Percentiles rank a stretch among this genome's conserved stretches.
Conservation (phyloP, 2,888 invertebrate genomes). For the Aspidapion aeneum region DNA sequence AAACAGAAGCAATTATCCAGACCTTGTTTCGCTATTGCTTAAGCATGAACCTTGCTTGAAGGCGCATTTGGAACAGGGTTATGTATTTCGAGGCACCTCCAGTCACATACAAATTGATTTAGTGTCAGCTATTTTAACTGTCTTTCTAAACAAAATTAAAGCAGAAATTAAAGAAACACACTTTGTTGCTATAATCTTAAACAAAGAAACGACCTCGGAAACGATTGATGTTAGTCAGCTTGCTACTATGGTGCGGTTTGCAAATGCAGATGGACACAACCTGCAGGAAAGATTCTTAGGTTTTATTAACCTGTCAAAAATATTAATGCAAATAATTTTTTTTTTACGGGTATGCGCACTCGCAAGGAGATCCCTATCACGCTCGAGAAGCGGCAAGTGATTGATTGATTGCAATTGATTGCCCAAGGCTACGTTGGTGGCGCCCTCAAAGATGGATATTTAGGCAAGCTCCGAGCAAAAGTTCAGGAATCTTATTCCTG, state of each 20-base stretch:
- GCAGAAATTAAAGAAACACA: slow-evolving; percentile 27
- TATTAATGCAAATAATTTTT: slow-evolving; percentile 27
- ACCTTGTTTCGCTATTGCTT: too few species aligned
- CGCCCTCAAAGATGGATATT: slow-evolving; percentile 22
- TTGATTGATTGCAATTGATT: too few species aligned
- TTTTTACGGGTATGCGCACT: too few species aligned
- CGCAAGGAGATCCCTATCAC: too few species aligned
- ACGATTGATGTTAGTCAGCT: slow-evolving; percentile 24
- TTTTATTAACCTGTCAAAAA: slow-evolving; percentile 24
- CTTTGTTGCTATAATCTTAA: slow-evolving; percentile 31
- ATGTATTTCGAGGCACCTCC: too few species aligned
- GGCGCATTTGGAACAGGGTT: too few species aligned
- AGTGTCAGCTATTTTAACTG: too few species aligned
- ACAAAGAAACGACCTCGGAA: slow-evolving; percentile 38
- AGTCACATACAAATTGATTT: too few species aligned
- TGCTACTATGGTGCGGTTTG: slow-evolving; percentile 26
- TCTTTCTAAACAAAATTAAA: slow-evolving; percentile 28
- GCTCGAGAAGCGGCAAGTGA: too few species aligned
- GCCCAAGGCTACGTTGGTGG: slow-evolving; percentile 28
- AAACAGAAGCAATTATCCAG: slow-evolving; percentile 11
- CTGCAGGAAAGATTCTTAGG: slow-evolving; percentile 19
- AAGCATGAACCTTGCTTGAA: too few species aligned
- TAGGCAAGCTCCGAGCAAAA: too few species aligned
- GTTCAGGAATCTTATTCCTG: not conserved
- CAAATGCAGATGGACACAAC: slow-evolving; percentile 15